Evolutionary conservation across 2,797 vertebrate genomes (phyloP).

Genomic region (Crenichthys baileyi): DNA sequence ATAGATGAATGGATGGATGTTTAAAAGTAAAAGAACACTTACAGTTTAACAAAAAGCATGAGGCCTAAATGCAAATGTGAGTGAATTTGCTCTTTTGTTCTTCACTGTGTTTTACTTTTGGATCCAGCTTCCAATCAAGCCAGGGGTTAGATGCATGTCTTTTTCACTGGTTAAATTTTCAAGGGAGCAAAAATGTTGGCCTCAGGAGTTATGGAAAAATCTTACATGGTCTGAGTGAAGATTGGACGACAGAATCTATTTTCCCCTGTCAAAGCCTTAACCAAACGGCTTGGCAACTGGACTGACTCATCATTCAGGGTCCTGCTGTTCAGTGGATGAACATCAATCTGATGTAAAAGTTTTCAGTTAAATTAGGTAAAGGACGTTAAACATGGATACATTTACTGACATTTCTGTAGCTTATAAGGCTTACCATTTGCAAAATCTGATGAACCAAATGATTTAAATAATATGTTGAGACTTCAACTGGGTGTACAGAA

Average conservation of each 20-base stretch:
- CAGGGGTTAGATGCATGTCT: neutral
- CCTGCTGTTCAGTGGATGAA: neutral
- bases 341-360: neutral
- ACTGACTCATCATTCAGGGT: conserved; percentile 3
- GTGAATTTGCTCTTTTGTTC: neutral
- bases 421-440: neutral
- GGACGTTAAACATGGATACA: neutral
- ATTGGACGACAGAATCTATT: neutral
- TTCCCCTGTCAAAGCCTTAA: conserved; percentile 1
- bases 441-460: neutral
- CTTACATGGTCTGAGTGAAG: neutral
- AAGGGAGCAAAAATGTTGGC: conserved; percentile 2
- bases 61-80: neutral
- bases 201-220: neutral
- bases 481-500: neutral
- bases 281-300: neutral
- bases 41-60: neutral
- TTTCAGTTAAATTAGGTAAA: neutral
- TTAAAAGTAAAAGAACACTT: neutral
- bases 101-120: neutral
- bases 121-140: neutral
- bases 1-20: neutral
- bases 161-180: conserved; percentile 5
- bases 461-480: neutral
- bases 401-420: neutral